Evolutionary conservation across 2,113 vertebrate species (phyloP).

Genomic region (Chaetodon auriga): DNA sequence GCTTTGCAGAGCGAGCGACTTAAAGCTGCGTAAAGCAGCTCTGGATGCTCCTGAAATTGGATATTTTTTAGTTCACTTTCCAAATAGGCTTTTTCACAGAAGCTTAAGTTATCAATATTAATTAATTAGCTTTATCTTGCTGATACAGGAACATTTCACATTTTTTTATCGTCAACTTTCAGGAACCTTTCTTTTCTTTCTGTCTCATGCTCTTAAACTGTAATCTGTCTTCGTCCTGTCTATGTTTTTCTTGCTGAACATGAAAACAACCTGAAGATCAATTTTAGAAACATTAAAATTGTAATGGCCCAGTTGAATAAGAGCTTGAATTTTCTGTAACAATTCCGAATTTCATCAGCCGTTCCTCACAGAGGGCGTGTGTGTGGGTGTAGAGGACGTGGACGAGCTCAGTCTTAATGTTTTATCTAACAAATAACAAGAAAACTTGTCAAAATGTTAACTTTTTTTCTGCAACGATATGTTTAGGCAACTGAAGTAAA

Average conservation of each 20-base stretch:
- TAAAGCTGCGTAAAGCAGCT: neutral
- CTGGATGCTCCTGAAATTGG: neutral
- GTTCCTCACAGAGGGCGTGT: no score
- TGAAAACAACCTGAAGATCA: neutral
- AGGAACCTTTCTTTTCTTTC: neutral
- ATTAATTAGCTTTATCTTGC: neutral
- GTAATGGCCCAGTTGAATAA: neutral
- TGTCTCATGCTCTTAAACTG: neutral
- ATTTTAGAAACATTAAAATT: neutral
- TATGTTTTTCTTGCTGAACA: neutral
- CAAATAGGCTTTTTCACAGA: neutral
- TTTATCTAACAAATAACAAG: no score
- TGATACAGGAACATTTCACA: neutral
- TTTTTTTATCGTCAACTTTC: neutral
- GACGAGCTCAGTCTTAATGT: no score
- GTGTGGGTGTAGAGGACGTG: no score
- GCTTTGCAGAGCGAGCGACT: neutral
- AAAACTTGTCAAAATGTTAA: no score
- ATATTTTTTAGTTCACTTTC: neutral
- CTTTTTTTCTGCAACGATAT: no score
- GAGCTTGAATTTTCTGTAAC: slow-evolving; percentile 2
- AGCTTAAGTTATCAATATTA: neutral
- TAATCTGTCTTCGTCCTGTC: neutral
- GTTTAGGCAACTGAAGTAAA: no score
- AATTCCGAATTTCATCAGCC: neutral